Base-by-base conservation (phyloP, 2,113 vertebrate species). In the zebrafish (Danio rerio) region DNA sequence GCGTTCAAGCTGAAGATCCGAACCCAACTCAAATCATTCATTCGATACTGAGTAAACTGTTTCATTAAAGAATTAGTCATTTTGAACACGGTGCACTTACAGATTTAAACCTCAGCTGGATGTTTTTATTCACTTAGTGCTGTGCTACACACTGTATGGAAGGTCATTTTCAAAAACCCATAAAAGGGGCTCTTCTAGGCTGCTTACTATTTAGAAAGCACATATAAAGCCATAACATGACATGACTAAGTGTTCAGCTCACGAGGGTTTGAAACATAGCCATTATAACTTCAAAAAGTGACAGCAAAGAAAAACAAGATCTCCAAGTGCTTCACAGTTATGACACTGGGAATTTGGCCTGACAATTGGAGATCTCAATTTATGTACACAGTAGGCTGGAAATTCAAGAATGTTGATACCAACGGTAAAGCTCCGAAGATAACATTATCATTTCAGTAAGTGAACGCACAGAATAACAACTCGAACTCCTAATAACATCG, bases 331-430 rank as follows among this genome's bases (percentile, higher is more conserved):
- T 69, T 69, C 66, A 69, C 43, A 69, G 66, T 69, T 69, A 69
- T 69, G 66, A 69, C 66, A 69, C 43, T 49, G 66, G 66, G 15
- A 43, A 49, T 47, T n/a, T 47, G 66, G 43, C 66, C 43, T 47
- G 66, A 49, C 43, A 18, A 69, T 69, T 49, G 9, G 18, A 69
- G 43, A 49, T 69, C 66, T 20, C 43, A 49, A 69, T 69, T 69
- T 69, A 69, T 69, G n/a, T 69, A 69, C 66, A 69, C 66, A 69
- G 66, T 69, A 49, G 66, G 66, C 43, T 69, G 66, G 42, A 66
- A 43, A 65, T 42, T 65, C 15, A 65, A 65, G 62, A 43, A 16
- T 65, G 62, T 65, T 65, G 13, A 18, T 68, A 47, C 45, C 42
- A 18, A 8, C 72, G 42, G 16, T 13, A 8, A 43, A 45, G 53